A percentile compares a stretch with the other conserved stretches of the same genome.
Conservation (phyloP, 2,888 invertebrate genomes). For the Dicyrtomina minuta region DNA sequence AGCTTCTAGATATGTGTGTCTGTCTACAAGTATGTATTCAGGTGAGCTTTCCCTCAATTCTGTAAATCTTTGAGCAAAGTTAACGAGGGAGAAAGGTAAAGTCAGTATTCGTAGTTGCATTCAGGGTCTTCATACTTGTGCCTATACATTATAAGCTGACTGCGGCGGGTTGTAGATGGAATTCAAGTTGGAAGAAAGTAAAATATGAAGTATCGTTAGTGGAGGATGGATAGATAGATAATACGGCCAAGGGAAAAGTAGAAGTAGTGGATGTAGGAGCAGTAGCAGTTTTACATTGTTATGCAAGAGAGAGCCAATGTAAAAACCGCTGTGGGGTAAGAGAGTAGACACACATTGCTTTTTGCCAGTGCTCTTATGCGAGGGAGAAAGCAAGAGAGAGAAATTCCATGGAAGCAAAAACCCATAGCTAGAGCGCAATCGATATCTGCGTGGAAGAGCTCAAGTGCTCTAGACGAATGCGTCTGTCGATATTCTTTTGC, state of each 20-base stretch:
- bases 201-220: too few relatives aligned
- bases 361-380: too few relatives aligned
- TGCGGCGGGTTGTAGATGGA: too few relatives aligned
- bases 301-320: constrained; percentile 6
- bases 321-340: neutral
- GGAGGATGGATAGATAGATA: too few relatives aligned
- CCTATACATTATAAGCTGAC: too few relatives aligned
- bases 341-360: constrained; percentile 10
- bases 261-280: neutral
- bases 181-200: too few relatives aligned
- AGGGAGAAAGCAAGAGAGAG: neutral
- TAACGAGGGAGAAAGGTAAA: constrained; percentile 24
- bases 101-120: neutral
- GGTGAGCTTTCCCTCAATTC: constrained; percentile 11
- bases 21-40: neutral
- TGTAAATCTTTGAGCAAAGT: constrained; percentile 12
- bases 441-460: constrained; percentile 46
- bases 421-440: constrained; percentile 37
- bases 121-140: too few relatives aligned
- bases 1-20: neutral
- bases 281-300: too few relatives aligned
- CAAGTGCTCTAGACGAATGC: constrained; percentile 38
- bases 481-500: constrained; percentile 46
- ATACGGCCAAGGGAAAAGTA: neutral
- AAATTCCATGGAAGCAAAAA: neutral